phyloP scores from a whole-genome alignment of 2,888 invertebrate species.

The Ischnura elegans region DNA sequence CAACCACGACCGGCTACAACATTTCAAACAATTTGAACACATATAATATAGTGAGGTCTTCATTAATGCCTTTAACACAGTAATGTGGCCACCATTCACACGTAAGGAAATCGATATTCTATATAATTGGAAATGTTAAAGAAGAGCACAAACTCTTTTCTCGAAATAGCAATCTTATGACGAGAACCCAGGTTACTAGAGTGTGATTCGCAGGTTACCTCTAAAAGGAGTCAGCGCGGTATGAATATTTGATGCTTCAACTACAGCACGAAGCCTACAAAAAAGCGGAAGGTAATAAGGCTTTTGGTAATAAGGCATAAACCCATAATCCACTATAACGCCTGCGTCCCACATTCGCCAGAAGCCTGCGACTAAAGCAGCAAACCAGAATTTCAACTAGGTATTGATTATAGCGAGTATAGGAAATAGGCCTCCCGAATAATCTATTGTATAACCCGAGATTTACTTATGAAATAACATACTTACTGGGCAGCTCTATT shows the following conservation, averaged over 20 bases:
- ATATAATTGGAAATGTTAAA: not conserved
- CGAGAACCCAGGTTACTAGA: not conserved
- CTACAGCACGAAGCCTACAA: not conserved
- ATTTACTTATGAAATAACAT: too few species aligned
- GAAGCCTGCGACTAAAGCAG: not conserved
- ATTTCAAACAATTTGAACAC: too few species aligned
- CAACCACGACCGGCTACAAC: too few species aligned
- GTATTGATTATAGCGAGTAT: too few species aligned
- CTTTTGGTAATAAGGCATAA: not conserved
- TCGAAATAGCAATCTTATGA: not conserved
- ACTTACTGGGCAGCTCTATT: too few species aligned
- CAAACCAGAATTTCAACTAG: too few species aligned
- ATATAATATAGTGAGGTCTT: too few species aligned
- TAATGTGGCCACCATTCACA: not conserved
- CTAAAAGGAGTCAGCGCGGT: not conserved
- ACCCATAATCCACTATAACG: not conserved
- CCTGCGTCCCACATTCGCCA: not conserved
- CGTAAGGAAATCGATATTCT: not conserved
- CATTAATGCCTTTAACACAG: too few species aligned
- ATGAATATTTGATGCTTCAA: not conserved
- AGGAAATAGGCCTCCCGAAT: too few species aligned
- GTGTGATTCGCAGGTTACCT: not conserved
- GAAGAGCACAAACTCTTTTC: not conserved
- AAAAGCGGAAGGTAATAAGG: not conserved
- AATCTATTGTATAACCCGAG: too few species aligned